A percentile compares a stretch with the other conserved stretches of the same genome.
Evolutionary conservation across 2,113 vertebrate species (phyloP).

Genomic region (Vombatus ursinus): DNA sequence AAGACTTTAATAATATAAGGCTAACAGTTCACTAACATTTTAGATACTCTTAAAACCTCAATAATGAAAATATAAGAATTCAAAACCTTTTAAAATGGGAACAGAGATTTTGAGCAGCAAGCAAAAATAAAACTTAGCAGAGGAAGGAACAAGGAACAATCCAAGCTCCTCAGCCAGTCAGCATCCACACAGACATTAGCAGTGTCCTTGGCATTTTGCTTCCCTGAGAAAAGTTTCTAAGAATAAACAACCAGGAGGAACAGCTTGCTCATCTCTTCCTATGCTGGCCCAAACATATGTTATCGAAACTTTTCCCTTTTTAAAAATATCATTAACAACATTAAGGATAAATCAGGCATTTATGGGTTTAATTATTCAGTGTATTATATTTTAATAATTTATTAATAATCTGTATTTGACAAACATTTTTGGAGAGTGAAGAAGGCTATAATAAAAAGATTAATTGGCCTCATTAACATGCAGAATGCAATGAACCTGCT

Average conservation of each 20-base stretch:
- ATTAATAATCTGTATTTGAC: slow-evolving; percentile 67
- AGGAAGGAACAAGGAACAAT: slow-evolving; percentile 37
- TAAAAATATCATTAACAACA: slow-evolving; percentile 68
- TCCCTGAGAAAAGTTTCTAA: slow-evolving; percentile 57
- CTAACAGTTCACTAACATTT: background rate
- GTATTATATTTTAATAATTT: slow-evolving; percentile 69
- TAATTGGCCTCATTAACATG: slow-evolving; percentile 52
- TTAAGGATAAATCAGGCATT: slow-evolving; percentile 51
- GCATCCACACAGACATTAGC: slow-evolving; percentile 22
- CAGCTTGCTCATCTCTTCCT: slow-evolving; percentile 56
- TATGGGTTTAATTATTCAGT: slow-evolving; percentile 64
- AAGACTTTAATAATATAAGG: background rate
- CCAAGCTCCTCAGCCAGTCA: background rate
- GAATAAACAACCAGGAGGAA: slow-evolving; percentile 72
- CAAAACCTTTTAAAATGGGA: slow-evolving; percentile 12
- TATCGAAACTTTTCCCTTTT: slow-evolving; percentile 67
- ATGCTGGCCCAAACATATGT: slow-evolving; percentile 67
- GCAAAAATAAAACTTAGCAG: slow-evolving; percentile 56
- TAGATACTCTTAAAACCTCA: background rate
- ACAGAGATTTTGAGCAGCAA: background rate
- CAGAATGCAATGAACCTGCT: background rate
- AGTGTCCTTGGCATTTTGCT: slow-evolving; percentile 57
- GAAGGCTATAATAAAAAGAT: slow-evolving; percentile 49
- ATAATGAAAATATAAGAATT: background rate
- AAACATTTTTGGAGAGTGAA: slow-evolving; percentile 45